A percentile compares a stretch with the other conserved stretches of the same genome.
These are phyloP conservation scores for Julus scandinavius DNA, from an alignment of 2,888 invertebrate genomes.

Conservation along the genomic window DNA sequence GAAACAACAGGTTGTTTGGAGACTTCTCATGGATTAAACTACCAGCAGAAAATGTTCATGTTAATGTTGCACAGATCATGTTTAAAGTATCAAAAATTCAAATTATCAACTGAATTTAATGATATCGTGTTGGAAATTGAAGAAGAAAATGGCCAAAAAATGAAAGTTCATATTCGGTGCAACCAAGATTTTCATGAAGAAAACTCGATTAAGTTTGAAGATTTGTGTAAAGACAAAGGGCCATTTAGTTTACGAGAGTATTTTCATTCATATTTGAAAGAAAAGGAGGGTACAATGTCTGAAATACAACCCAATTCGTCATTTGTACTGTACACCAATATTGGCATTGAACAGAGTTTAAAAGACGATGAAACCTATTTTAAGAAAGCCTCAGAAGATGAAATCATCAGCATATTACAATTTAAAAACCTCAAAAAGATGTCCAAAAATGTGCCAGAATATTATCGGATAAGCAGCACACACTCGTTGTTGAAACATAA, in stretches of 20 bases:
- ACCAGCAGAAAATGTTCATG: background rate
- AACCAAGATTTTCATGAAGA: background rate
- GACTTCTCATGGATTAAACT: background rate
- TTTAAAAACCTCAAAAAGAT: too few relatives aligned
- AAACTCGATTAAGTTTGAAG: background rate
- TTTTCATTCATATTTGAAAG: background rate
- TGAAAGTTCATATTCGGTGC: background rate
- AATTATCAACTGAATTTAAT: background rate
- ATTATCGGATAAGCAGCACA: background rate
- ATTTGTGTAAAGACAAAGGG: background rate
- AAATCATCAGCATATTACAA: too few relatives aligned
- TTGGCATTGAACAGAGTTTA: background rate
- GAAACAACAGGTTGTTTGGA: too few relatives aligned
- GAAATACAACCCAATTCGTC: background rate
- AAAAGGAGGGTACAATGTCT: background rate
- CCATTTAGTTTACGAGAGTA: background rate
- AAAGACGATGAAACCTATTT: background rate
- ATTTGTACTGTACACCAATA: background rate
- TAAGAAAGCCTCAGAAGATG: too few relatives aligned
- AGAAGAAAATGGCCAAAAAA: background rate
- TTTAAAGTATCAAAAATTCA: background rate
- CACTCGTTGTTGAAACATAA: too few relatives aligned
- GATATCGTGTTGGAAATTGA: conserved; percentile 14
- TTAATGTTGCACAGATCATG: background rate
- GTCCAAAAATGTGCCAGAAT: too few relatives aligned